These are phyloP conservation scores for Conomelus anceps DNA, from an alignment of 2,888 invertebrate species.

Conservation along the genomic window DNA sequence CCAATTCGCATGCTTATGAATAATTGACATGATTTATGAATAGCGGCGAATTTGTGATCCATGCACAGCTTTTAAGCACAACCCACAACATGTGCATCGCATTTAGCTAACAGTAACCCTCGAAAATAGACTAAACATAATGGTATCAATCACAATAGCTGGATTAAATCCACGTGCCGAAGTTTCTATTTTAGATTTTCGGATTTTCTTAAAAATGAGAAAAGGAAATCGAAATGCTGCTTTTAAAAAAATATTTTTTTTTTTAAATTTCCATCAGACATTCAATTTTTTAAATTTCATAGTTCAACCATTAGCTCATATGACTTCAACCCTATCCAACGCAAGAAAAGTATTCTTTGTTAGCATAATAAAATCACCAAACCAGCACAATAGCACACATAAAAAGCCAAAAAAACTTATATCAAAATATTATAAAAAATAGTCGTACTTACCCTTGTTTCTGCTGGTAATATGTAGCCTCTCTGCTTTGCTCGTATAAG, in stretches of 20 bases:
- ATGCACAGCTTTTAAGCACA: background rate
- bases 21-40: background rate
- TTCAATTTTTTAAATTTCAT: background rate
- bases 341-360: background rate
- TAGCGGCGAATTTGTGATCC: background rate
- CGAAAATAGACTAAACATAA: background rate
- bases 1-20: background rate
- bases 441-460: conserved; percentile 82
- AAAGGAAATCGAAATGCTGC: background rate
- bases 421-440: background rate
- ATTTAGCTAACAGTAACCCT: background rate
- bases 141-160: background rate
- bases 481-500: conserved; percentile 79
- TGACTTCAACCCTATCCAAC: background rate
- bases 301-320: background rate
- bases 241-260: background rate
- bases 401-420: conserved; percentile 34
- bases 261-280: background rate
- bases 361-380: background rate
- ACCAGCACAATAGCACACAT: background rate
- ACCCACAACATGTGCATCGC: background rate
- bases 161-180: background rate
- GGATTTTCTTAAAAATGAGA: background rate
- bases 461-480: conserved; percentile 83
- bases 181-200: background rate